phyloP scores from a whole-genome alignment of 2,113 vertebrate genomes.

The Spheniscus mendiculus region DNA sequence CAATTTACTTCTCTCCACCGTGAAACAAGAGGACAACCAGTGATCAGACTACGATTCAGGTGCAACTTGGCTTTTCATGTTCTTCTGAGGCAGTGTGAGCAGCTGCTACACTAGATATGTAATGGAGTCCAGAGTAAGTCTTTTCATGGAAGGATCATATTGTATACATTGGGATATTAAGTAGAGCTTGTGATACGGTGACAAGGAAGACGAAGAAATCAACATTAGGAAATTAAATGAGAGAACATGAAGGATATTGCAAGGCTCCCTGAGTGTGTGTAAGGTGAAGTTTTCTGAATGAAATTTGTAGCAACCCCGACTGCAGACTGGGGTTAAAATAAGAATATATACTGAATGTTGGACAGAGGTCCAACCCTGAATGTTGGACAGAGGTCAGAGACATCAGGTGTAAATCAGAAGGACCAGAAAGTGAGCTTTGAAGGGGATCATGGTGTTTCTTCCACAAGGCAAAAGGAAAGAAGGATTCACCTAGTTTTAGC shows the following conservation, averaged over 20 bases:
- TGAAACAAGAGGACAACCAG: not conserved
- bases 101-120: not conserved
- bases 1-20: not conserved
- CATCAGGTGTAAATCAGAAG: not conserved
- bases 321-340: not conserved
- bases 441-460: not conserved
- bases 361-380: not conserved
- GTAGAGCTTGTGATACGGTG: not conserved
- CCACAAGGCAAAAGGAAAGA: not conserved
- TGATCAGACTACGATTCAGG: not conserved
- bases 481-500: not conserved
- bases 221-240: not conserved
- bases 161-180: not conserved
- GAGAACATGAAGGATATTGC: fast-evolving
- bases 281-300: not conserved
- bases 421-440: not conserved
- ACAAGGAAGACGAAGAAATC: not conserved
- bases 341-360: not conserved
- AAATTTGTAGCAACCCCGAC: not conserved
- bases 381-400: not conserved
- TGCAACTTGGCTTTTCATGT: not conserved
- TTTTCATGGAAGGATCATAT: not conserved
- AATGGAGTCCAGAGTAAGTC: not conserved
- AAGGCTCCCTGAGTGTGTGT: fast-evolving
- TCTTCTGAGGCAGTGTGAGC: not conserved